Percentiles rank a stretch among this genome's conserved stretches.
These are phyloP conservation scores for Mustela erminea DNA, from an alignment of 2,797 vertebrate genomes.

Conservation along the genomic window DNA sequence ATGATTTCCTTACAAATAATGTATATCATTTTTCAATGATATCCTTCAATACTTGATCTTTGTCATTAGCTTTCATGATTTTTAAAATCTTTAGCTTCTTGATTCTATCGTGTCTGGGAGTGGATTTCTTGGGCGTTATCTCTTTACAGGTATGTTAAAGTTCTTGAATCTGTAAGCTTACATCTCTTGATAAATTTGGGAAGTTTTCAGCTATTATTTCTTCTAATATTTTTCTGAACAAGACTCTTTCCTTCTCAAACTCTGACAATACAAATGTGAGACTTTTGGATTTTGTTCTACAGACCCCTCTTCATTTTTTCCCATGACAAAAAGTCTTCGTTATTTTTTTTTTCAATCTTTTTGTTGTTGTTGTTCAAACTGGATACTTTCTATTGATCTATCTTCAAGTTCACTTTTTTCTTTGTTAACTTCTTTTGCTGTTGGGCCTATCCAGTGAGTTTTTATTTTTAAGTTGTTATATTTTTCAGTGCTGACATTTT, in stretches of 20 bases:
- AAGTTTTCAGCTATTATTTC: not conserved
- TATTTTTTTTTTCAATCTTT: not conserved
- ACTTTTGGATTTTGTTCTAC: not conserved
- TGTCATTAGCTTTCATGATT: not conserved
- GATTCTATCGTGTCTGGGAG: not conserved
- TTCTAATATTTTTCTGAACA: not conserved
- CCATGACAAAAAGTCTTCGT: not conserved
- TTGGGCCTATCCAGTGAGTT: not conserved
- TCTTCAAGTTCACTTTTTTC: slow-evolving; percentile 25
- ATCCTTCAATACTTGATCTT: not conserved
- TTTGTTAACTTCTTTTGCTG: not conserved
- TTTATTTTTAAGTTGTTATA: not conserved
- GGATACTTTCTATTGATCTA: not conserved
- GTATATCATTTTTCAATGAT: not conserved
- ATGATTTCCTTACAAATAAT: not conserved
- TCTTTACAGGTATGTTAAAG: not conserved
- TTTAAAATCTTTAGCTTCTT: not conserved
- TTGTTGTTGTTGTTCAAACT: not conserved
- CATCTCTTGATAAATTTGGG: not conserved
- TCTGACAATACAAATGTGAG: not conserved
- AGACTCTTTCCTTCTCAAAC: not conserved
- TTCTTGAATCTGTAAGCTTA: not conserved
- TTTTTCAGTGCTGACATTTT: slow-evolving; percentile 43
- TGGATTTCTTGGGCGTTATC: not conserved
- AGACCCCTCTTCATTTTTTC: not conserved